Evolutionary conservation across 2,113 vertebrate species (phyloP).

Genomic region (Tautogolabrus adspersus): DNA sequence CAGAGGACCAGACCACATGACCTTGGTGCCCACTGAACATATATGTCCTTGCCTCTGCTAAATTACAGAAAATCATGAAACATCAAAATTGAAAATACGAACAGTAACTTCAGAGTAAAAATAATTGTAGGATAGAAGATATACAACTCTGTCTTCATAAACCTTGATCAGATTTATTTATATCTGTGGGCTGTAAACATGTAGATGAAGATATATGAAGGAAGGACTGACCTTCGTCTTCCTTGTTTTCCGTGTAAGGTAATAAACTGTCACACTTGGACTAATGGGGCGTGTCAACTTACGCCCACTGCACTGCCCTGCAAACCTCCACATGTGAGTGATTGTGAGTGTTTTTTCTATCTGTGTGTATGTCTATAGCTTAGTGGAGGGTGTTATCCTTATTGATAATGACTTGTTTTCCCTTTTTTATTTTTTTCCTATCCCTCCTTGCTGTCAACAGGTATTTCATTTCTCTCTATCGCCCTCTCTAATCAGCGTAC

Average conservation of each 20-base stretch:
- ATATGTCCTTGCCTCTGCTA: too few relatives aligned
- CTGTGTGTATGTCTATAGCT: conserved; percentile 3
- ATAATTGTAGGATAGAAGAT: background rate
- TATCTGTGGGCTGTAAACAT: conserved; percentile 25
- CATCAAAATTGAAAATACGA: too few relatives aligned
- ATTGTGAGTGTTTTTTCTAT: background rate
- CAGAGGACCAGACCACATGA: too few relatives aligned
- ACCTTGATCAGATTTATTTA: conserved; percentile 13
- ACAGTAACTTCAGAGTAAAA: background rate
- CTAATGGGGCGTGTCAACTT: conserved; percentile 27
- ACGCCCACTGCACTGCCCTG: conserved; percentile 9
- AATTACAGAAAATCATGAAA: too few relatives aligned
- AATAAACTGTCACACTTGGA: conserved; percentile 26
- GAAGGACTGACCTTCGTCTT: conserved; percentile 49
- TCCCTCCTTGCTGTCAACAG: conserved; percentile 7
- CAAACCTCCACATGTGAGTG: background rate
- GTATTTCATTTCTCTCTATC: background rate
- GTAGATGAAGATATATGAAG: conserved; percentile 37
- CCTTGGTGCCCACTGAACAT: too few relatives aligned
- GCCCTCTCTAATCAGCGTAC: background rate
- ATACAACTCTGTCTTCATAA: background rate
- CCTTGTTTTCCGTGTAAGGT: background rate
- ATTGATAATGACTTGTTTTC: conserved; percentile 41
- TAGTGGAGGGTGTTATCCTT: background rate
- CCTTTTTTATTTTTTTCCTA: background rate